Base-by-base conservation (phyloP, 2,113 vertebrate genomes). In the Gallinago media region DNA sequence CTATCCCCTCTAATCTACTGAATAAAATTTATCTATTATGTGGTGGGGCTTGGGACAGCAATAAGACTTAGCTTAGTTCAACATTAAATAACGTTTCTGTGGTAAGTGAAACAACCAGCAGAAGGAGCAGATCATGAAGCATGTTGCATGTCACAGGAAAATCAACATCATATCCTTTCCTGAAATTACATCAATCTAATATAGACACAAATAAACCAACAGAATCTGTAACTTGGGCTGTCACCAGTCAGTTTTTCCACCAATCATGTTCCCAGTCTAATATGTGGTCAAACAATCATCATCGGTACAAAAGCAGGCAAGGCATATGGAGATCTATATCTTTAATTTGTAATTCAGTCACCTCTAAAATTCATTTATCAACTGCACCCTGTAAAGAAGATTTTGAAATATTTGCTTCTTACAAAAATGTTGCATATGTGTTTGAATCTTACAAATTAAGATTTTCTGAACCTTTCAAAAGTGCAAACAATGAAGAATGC, bases 311-410 rank as follows among this genome's bases (percentile, higher is more conserved):
- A 91, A 58, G 0, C 14, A 85, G n/a, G 40, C 16, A 54, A 25
- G 29, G 11, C 2, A 34, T 52, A 32, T 66, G 9, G 31, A 83
- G 31, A 83, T 20, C 19, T 4, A 18, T 15, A 46, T 1, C 29
- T 92, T 72, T 42, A 58, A 63, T 15, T n/a, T 61, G 46, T 23
- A 87, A 50, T 84, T 63, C 52, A 85, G 22, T 31, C 4, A 71
- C 13, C 27, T 71, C 2, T 15, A 50, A 71, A 67, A 67, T 34
- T 52, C 0, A 47, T 47, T 77, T 81, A 34, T 50, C 12, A 91
- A 3, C 12, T 26, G 11, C 3, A 36, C 1, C 9, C 36, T 5
- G 1, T 38, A 27, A 47, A 74, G 7, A 76, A 54, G 6, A 26
- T 91, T 70, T 26, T 34, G 5, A 85, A 94, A 27, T 68, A 59